Conservation (phyloP, 2,888 invertebrate species). For the Drosophila cognata region DNA sequence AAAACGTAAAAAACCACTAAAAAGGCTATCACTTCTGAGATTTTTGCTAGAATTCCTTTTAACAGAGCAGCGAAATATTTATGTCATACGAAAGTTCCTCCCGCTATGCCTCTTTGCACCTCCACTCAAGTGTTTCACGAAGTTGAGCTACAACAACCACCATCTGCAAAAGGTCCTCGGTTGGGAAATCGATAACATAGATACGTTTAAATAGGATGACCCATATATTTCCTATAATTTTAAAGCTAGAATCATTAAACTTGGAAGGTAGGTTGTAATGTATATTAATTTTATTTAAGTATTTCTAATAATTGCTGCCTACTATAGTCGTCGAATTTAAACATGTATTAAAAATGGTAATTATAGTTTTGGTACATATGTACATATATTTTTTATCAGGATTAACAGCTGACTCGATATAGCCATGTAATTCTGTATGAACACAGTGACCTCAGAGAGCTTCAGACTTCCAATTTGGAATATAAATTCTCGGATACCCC, state of each 20-base stretch:
- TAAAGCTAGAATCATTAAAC: background rate
- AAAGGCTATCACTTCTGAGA: background rate
- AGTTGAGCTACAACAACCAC: background rate
- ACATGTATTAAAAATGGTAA: background rate
- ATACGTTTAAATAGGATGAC: background rate
- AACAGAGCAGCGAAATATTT: background rate
- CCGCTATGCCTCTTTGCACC: background rate
- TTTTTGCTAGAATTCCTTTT: background rate
- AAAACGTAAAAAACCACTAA: background rate
- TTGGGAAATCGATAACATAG: background rate
- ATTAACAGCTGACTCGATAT: background rate
- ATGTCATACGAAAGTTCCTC: background rate
- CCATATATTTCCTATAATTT: background rate
- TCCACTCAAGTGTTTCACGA: background rate
- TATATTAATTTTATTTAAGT: background rate
- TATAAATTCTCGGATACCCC: background rate
- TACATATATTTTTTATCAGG: background rate
- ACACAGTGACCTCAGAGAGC: background rate
- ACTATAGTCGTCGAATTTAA: background rate
- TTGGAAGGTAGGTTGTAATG: background rate
- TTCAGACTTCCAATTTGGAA: background rate
- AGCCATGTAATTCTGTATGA: background rate
- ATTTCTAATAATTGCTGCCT: background rate
- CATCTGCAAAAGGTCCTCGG: background rate
- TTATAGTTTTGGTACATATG: background rate